Conservation (phyloP, 2,113 vertebrate genomes). For the Delphinapterus leucas region DNA sequence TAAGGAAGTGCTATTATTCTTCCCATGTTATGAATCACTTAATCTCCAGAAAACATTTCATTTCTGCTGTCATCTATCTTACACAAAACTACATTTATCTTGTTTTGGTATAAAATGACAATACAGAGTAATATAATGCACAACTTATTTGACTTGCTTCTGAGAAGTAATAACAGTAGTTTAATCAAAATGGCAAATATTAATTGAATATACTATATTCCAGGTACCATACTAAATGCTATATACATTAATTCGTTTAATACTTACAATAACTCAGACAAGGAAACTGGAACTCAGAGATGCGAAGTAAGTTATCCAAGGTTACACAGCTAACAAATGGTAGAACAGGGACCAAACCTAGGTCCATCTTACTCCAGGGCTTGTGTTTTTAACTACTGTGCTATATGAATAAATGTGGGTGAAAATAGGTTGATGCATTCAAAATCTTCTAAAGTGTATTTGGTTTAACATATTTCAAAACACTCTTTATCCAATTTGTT, state of each 20-base stretch:
- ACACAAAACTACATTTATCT: background rate
- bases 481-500: background rate
- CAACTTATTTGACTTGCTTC: background rate
- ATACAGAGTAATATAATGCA: background rate
- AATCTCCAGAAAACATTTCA: background rate
- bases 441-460: background rate
- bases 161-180: background rate
- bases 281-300: background rate
- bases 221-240: background rate
- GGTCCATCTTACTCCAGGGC: background rate
- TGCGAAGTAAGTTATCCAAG: background rate
- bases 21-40: background rate
- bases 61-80: background rate
- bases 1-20: background rate
- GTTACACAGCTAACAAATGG: background rate
- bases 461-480: slow-evolving; percentile 8
- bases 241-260: background rate
- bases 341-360: background rate
- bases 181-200: slow-evolving; percentile 26
- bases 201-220: background rate
- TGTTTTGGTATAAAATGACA: background rate
- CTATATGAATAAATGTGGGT: background rate
- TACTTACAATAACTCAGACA: background rate
- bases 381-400: background rate
- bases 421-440: background rate